phyloP scores from a whole-genome alignment of 2,797 vertebrate genomes.

The Artibeus lituratus region DNA sequence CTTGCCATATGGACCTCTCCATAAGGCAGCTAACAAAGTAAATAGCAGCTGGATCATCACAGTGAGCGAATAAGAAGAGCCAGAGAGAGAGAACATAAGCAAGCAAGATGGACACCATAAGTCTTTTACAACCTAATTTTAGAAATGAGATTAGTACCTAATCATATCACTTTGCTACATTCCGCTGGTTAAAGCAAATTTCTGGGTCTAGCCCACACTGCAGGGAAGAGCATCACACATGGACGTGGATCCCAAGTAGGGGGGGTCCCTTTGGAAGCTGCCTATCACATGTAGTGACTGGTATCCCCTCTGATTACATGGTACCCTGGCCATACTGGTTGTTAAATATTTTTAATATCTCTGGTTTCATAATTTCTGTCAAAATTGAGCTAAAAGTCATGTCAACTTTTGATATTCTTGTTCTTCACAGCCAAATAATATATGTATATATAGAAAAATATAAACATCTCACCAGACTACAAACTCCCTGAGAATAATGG shows the following conservation, averaged over 20 bases:
- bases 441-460: neutral
- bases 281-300: neutral
- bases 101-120: neutral
- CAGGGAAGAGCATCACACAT: neutral
- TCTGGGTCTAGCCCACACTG: neutral
- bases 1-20: neutral
- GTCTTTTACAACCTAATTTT: neutral
- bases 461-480: neutral
- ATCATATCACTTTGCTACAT: neutral
- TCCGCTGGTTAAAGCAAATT: neutral
- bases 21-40: neutral
- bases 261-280: neutral
- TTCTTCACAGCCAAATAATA: neutral
- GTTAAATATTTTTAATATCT: neutral
- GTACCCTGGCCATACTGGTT: neutral
- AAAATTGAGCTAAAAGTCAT: conserved; percentile 11
- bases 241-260: neutral
- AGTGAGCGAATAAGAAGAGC: neutral
- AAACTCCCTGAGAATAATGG: neutral
- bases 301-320: neutral
- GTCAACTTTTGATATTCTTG: neutral
- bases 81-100: neutral
- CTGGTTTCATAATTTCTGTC: neutral
- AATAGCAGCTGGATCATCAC: neutral
- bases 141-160: neutral